Evolutionary conservation across 1,140 invertebrate genomes (phyloP).

Genomic region (Camponotus vicinus): DNA sequence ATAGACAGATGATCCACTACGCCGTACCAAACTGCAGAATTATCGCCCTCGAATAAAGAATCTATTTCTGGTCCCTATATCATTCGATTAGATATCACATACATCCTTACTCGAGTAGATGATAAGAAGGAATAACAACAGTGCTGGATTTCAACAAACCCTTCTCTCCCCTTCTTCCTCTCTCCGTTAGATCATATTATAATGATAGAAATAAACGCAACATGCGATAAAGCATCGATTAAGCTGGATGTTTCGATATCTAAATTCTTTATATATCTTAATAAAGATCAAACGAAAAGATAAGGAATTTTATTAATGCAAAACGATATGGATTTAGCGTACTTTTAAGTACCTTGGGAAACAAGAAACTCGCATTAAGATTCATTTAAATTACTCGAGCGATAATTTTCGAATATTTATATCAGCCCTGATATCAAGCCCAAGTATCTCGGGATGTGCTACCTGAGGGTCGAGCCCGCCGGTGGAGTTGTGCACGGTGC

Average conservation of each 20-base stretch:
- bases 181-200: neutral
- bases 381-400: neutral
- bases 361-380: neutral
- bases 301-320: too few relatives aligned
- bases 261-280: too few relatives aligned
- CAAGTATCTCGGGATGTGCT: conserved; percentile 30
- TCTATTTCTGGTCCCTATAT: neutral
- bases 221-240: neutral
- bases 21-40: conserved; percentile 37
- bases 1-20: conserved; percentile 33
- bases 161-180: too few relatives aligned
- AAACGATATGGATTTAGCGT: too few relatives aligned
- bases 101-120: neutral
- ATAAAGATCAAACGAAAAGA: too few relatives aligned
- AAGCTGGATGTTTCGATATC: too few relatives aligned
- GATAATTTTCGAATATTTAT: conserved; percentile 11
- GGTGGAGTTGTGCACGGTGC: conserved; percentile 73
- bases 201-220: neutral
- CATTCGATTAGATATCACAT: neutral
- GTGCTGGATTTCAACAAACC: neutral
- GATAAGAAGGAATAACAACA: neutral
- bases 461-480: conserved; percentile 80
- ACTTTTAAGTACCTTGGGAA: too few relatives aligned
- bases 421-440: neutral
- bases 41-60: conserved; percentile 7